Evolutionary conservation across 2,797 vertebrate genomes (phyloP).

Genomic region (Rhabdophis nuchalis): DNA sequence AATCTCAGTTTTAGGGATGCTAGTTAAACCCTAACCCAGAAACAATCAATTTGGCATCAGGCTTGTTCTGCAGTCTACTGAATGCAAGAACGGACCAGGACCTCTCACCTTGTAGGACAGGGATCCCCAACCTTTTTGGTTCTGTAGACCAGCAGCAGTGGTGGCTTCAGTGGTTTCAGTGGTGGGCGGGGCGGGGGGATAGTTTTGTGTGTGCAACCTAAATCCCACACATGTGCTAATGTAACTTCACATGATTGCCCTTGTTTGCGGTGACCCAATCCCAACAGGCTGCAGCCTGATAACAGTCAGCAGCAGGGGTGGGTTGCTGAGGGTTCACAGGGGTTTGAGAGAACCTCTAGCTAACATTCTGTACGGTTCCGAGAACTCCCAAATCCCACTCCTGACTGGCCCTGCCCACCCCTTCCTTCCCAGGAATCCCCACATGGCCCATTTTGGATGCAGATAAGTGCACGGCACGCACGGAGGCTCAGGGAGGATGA

Average conservation of each 20-base stretch:
- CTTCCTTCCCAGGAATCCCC: too few species aligned
- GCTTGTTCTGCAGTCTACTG: neutral
- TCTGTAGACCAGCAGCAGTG: neutral
- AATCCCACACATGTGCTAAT: neutral
- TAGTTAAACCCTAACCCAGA: neutral
- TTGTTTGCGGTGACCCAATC: neutral
- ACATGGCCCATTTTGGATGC: too few species aligned
- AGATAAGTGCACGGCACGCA: too few species aligned
- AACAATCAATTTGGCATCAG: neutral
- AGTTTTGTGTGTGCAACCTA: neutral
- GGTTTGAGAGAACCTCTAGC: too few species aligned
- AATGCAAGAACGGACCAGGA: neutral
- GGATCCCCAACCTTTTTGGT: neutral
- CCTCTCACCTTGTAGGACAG: neutral
- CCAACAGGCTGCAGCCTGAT: neutral
- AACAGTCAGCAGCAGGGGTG: neutral
- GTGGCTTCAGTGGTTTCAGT: neutral
- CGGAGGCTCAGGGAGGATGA: too few species aligned
- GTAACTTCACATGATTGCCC: neutral
- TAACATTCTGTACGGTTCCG: too few species aligned
- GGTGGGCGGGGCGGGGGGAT: neutral
- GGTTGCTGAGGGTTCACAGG: too few species aligned
- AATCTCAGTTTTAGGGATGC: neutral
- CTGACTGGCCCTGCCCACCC: too few species aligned
- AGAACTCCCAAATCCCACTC: too few species aligned